These are phyloP conservation scores for Cryptophagus acutangulus DNA, from an alignment of 2,888 invertebrate genomes.

Conservation along the genomic window DNA sequence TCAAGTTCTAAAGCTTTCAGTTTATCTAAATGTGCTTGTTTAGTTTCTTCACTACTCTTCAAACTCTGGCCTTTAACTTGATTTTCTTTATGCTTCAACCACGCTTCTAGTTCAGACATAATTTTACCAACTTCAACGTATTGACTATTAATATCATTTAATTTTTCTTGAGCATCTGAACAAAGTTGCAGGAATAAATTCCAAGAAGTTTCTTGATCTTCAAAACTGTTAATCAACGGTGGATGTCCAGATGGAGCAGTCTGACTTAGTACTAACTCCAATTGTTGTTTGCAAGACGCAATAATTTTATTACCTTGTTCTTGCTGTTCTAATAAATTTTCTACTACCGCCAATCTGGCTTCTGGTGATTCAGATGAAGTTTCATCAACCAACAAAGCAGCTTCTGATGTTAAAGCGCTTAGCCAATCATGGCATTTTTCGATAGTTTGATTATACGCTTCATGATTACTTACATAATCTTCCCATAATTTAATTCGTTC, in stretches of 20 bases:
- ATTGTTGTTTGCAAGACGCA: slow-evolving; percentile 62
- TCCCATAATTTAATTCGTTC: slow-evolving; percentile 63
- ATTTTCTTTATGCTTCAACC: slow-evolving; percentile 81
- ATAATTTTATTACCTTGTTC: slow-evolving; percentile 69
- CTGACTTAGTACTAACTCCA: slow-evolving; percentile 68
- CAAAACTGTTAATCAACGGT: slow-evolving; percentile 65
- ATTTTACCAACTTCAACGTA: slow-evolving; percentile 78
- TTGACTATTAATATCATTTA: slow-evolving; percentile 70
- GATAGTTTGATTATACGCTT: slow-evolving; percentile 72
- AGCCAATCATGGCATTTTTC: slow-evolving; percentile 82
- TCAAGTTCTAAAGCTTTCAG: slow-evolving; percentile 67
- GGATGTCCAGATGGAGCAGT: slow-evolving; percentile 76
- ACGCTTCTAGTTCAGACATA: slow-evolving; percentile 72
- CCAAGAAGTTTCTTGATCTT: slow-evolving; percentile 72
- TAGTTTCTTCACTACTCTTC: slow-evolving; percentile 79
- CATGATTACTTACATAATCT: slow-evolving; percentile 73
- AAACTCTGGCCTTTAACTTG: slow-evolving; percentile 85
- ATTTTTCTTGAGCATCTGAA: slow-evolving; percentile 63
- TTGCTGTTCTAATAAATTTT: slow-evolving; percentile 69
- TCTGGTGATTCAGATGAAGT: slow-evolving; percentile 74
- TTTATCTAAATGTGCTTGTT: slow-evolving; percentile 72
- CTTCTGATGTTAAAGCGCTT: slow-evolving; percentile 72
- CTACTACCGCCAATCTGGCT: slow-evolving; percentile 67
- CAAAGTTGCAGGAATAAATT: slow-evolving; percentile 68
- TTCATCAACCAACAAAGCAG: slow-evolving; percentile 71